These are phyloP conservation scores for Corvus cornix DNA, from an alignment of 2,113 vertebrate species.

Conservation along the genomic window DNA sequence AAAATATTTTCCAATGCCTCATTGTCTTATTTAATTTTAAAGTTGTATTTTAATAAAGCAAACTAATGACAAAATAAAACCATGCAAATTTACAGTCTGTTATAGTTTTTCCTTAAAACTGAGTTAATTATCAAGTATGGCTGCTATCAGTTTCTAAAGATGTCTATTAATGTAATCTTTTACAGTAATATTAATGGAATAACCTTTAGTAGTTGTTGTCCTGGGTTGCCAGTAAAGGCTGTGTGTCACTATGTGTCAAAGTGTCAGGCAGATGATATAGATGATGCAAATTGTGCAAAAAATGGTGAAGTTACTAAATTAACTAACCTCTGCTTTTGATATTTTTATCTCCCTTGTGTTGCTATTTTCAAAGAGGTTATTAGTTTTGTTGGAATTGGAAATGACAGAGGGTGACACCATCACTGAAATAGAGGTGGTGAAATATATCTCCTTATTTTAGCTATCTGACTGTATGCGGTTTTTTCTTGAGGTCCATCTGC, in stretches of 20 bases:
- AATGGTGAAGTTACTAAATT: background rate
- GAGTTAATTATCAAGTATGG: background rate
- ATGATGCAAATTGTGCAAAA: background rate
- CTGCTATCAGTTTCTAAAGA: background rate
- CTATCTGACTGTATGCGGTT: background rate
- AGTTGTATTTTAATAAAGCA: background rate
- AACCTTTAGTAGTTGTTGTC: background rate
- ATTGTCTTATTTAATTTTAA: background rate
- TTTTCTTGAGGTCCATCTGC: conserved; percentile 47
- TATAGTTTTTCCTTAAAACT: background rate
- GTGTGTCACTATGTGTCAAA: background rate
- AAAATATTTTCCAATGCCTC: background rate
- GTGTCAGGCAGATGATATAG: background rate
- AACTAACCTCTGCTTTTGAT: background rate
- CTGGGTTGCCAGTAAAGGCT: background rate
- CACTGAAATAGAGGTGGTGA: background rate
- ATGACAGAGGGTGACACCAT: conserved; percentile 1
- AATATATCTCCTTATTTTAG: conserved; percentile 46
- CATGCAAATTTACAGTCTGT: background rate
- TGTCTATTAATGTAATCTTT: background rate
- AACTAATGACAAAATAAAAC: background rate
- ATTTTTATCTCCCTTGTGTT: conserved; percentile 16
- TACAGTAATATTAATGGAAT: background rate
- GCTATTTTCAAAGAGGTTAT: background rate
- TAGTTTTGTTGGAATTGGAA: conserved; percentile 7